Percentiles rank a stretch among this genome's conserved stretches.
phyloP scores from a whole-genome alignment of 2,888 invertebrate genomes.

The Hirtodrosophila confusa region DNA sequence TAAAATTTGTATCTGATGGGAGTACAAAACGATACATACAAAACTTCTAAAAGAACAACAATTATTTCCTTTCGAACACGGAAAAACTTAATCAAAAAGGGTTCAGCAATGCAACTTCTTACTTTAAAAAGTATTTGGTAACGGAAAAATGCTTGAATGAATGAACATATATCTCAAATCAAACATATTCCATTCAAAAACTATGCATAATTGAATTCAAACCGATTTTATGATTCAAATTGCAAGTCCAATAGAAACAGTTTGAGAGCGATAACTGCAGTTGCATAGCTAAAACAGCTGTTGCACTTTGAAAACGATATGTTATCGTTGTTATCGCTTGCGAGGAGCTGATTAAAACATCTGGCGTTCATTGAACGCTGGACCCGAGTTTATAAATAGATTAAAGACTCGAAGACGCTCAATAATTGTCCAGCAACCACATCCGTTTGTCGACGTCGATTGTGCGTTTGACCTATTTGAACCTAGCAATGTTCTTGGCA shows the following conservation, averaged over 20 bases:
- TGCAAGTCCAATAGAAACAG: slow-evolving; percentile 8
- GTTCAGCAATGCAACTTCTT: too few species aligned
- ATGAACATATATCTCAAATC: too few species aligned
- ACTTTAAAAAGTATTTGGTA: too few species aligned
- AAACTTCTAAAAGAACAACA: too few species aligned
- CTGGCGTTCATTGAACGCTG: slow-evolving; percentile 49
- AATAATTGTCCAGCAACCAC: slow-evolving; percentile 55
- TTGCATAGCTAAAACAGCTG: slow-evolving; percentile 31
- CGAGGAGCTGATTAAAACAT: slow-evolving; percentile 41
- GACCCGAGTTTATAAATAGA: slow-evolving; percentile 65
- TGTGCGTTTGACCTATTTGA: slow-evolving; percentile 62
- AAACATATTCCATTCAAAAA: too few species aligned
- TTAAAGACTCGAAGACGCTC: slow-evolving; percentile 30
- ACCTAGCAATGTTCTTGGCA: slow-evolving; percentile 36
- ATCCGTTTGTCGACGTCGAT: slow-evolving; percentile 48
- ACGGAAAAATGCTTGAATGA: too few species aligned
- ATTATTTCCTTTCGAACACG: too few species aligned
- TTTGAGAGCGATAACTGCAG: slow-evolving; percentile 18
- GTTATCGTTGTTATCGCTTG: slow-evolving; percentile 51
- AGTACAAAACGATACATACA: too few species aligned
- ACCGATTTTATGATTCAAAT: too few species aligned
- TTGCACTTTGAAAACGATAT: slow-evolving; percentile 36
- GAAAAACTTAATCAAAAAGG: too few species aligned
- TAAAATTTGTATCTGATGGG: too few species aligned
- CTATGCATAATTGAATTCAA: too few species aligned